Conservation (phyloP, 2,888 invertebrate genomes). For the Aplocera efformata region DNA sequence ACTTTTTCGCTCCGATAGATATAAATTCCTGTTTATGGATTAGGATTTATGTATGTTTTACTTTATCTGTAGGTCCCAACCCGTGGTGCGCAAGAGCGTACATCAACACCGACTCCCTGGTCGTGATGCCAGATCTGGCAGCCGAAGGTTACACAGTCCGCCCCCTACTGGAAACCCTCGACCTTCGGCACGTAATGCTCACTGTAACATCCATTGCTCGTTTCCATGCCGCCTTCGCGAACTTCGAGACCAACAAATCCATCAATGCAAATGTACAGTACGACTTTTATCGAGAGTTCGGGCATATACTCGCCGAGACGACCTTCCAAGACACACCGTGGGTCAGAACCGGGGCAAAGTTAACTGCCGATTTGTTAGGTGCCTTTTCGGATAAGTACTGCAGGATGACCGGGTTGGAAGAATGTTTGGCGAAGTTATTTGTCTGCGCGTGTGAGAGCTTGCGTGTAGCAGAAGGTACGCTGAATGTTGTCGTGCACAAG, state of each 20-base stretch:
- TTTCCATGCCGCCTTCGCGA: conserved; percentile 60
- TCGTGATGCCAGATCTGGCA: conserved; percentile 62
- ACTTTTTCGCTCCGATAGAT: too few relatives aligned
- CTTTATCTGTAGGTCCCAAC: conserved; percentile 38
- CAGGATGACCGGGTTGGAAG: conserved; percentile 37
- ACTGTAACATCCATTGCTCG: conserved; percentile 47
- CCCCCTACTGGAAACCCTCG: conserved; percentile 38
- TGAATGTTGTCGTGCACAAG: conserved; percentile 60
- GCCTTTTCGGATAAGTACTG: conserved; percentile 45
- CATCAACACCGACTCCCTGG: conserved; percentile 45
- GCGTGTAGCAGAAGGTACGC: conserved; percentile 38
- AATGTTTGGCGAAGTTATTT: conserved; percentile 35
- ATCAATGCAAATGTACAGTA: conserved; percentile 28
- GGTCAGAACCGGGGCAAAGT: conserved; percentile 50
- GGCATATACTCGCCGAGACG: conserved; percentile 42
- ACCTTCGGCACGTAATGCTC: conserved; percentile 44
- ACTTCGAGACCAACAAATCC: conserved; percentile 45
- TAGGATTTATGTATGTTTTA: not conserved
- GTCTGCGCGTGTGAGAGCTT: conserved; percentile 47
- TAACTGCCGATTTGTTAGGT: conserved; percentile 45
- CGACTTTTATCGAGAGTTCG: conserved; percentile 40
- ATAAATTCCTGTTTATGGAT: too few relatives aligned
- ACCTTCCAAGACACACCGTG: conserved; percentile 49
- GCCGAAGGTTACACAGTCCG: conserved; percentile 46
- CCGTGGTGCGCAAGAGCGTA: conserved; percentile 53